Percentiles rank a stretch among this genome's conserved stretches.
Conservation (phyloP, 2,797 vertebrate species). For the Sparidentex hasta region DNA sequence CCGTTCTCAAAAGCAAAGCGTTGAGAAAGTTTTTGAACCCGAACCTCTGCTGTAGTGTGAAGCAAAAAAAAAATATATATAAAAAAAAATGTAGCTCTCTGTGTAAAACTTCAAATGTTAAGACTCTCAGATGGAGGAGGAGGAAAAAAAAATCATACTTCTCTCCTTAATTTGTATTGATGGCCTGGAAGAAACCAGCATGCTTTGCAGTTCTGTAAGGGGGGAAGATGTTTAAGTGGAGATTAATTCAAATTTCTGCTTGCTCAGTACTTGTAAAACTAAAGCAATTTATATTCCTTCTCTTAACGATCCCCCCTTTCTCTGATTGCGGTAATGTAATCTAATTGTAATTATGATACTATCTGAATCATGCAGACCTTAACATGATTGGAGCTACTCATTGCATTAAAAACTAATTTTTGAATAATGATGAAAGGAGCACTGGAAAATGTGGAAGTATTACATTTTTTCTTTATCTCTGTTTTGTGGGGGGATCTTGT, state of each 20-base stretch:
- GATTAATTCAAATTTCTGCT: conserved; percentile 99
- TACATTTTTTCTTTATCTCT: conserved; percentile 97
- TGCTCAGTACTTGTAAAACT: conserved; percentile 99
- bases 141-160: conserved; percentile 87
- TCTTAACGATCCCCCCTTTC: conserved; percentile 99
- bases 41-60: conserved; percentile 30
- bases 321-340: conserved; percentile 99
- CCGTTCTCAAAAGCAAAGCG: conserved; percentile 1
- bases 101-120: conserved; percentile 78
- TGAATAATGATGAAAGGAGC: conserved; percentile 99
- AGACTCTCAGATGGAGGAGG: conserved; percentile 63
- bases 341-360: conserved; percentile 99
- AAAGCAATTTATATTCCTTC: conserved; percentile 99
- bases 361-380: conserved; percentile 99
- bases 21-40: conserved; percentile 62
- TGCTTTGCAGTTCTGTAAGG: conserved; percentile 96
- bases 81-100: conserved; percentile 42
- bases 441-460: conserved; percentile 99
- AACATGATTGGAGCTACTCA: conserved; percentile 99
- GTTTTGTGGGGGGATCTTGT: conserved; percentile 86
- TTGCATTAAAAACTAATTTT: conserved; percentile 99
- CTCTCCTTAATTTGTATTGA: conserved; percentile 97
- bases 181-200: conserved; percentile 95
- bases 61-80: conserved; percentile 27
- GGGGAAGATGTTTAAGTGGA: conserved; percentile 99